A percentile compares a stretch with the other conserved stretches of the same genome.
These are phyloP conservation scores for Archegozetes longisetosus DNA, from an alignment of 1,140 invertebrate species.

Conservation along the genomic window DNA sequence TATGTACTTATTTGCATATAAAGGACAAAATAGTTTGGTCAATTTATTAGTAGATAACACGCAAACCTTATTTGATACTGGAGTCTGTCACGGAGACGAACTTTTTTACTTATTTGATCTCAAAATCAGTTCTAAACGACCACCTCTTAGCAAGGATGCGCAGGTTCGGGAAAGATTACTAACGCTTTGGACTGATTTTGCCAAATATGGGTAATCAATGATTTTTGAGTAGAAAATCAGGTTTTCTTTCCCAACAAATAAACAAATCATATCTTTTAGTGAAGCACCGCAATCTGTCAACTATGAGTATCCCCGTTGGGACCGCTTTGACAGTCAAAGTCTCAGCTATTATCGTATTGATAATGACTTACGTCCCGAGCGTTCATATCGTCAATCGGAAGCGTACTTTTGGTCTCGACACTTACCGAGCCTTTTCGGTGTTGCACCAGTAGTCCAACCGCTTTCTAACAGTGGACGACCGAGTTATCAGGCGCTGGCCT, in stretches of 20 bases:
- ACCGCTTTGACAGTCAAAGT: constrained; percentile 12
- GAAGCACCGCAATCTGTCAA: constrained; percentile 18
- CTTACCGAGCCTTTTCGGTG: constrained; percentile 14
- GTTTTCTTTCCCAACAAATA: background rate
- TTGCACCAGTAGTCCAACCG: constrained; percentile 2
- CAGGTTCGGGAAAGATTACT: constrained; percentile 16
- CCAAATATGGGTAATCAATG: constrained; percentile 18
- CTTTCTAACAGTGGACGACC: background rate
- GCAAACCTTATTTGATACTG: constrained; percentile 20
- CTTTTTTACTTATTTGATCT: constrained; percentile 28
- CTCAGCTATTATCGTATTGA: constrained; percentile 19
- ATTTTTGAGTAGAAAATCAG: background rate
- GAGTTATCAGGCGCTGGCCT: constrained; percentile 23
- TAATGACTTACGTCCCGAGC: constrained; percentile 1
- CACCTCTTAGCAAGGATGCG: constrained; percentile 16
- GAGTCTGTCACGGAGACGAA: constrained; percentile 29
- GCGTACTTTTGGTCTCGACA: constrained; percentile 20
- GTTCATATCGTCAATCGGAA: constrained; percentile 11
- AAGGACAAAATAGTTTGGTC: constrained; percentile 27
- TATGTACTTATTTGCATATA: constrained; percentile 28
- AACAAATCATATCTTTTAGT: constrained; percentile 1
- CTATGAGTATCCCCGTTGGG: constrained; percentile 21
- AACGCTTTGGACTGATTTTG: constrained; percentile 23
- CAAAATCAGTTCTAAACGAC: constrained; percentile 13
- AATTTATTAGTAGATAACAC: constrained; percentile 24